A percentile compares a stretch with the other conserved stretches of the same genome.
Conservation (phyloP, 2,888 invertebrate species). For the Gisinianus flammeolus region DNA sequence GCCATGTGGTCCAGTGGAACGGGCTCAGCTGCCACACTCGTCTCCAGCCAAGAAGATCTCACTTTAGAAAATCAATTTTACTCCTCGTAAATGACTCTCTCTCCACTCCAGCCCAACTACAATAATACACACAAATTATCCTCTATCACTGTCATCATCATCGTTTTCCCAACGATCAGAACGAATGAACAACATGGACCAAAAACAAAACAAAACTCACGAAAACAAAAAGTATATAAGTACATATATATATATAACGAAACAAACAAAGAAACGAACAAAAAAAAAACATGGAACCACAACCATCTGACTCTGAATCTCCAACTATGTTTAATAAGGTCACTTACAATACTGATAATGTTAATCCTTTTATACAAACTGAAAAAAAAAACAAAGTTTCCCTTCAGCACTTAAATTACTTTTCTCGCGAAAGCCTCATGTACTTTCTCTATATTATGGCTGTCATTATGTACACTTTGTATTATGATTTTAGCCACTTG, state of each 20-base stretch:
- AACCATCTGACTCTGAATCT: neutral
- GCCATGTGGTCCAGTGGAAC: conserved; percentile 85
- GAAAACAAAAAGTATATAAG: neutral
- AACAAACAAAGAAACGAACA: neutral
- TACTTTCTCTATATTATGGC: neutral
- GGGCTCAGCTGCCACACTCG: conserved; percentile 84
- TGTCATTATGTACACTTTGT: neutral
- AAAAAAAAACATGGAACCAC: neutral
- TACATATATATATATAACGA: neutral
- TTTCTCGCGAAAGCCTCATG: neutral
- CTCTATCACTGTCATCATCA: too few species aligned
- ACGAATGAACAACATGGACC: neutral
- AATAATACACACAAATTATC: neutral
- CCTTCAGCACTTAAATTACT: neutral
- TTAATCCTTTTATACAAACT: neutral
- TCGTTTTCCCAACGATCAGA: neutral
- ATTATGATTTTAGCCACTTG: neutral
- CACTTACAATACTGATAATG: neutral
- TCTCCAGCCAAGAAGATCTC: conserved; percentile 67
- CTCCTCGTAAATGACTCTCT: neutral
- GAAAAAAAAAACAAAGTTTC: too few species aligned
- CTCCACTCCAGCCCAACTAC: neutral
- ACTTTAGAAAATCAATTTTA: conserved; percentile 51
- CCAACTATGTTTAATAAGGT: neutral
- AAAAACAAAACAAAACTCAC: neutral